Conservation (phyloP, 2,797 vertebrate species). For the Liasis olivaceus region DNA sequence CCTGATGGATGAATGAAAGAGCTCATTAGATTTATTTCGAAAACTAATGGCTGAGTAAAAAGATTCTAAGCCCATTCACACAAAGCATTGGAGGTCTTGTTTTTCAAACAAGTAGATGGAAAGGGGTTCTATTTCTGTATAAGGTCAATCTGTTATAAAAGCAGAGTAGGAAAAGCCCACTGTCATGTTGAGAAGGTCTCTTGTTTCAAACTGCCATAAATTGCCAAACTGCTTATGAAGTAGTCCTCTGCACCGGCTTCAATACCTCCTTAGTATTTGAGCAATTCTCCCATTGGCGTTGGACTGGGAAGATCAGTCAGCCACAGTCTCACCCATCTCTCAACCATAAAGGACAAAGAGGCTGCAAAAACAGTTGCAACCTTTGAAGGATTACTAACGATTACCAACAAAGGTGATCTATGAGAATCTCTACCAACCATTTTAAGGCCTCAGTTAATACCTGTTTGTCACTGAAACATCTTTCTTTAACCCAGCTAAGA, state of each 20-base stretch:
- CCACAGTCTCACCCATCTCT: neutral
- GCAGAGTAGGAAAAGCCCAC: neutral
- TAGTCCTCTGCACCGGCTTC: neutral
- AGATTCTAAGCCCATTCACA: neutral
- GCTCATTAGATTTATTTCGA: constrained; percentile 4
- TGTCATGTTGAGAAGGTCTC: neutral
- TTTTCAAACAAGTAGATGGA: neutral
- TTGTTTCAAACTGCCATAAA: neutral
- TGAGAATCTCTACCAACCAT: neutral
- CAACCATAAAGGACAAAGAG: neutral
- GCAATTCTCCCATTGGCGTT: no score
- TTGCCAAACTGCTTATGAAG: neutral
- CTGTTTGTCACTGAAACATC: neutral
- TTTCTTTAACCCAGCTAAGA: neutral
- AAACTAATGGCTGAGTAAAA: constrained; percentile 1
- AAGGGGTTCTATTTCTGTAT: neutral
- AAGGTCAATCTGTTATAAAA: neutral
- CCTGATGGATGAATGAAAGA: constrained; percentile 1
- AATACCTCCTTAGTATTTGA: no score
- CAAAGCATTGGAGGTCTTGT: neutral
- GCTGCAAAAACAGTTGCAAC: neutral
- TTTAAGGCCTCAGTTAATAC: neutral
- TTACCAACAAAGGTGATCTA: neutral
- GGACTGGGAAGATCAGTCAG: neutral
- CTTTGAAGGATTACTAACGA: neutral